Evolutionary conservation across 2,797 vertebrate genomes (phyloP).

Genomic region (Coregonus ussuriensis): DNA sequence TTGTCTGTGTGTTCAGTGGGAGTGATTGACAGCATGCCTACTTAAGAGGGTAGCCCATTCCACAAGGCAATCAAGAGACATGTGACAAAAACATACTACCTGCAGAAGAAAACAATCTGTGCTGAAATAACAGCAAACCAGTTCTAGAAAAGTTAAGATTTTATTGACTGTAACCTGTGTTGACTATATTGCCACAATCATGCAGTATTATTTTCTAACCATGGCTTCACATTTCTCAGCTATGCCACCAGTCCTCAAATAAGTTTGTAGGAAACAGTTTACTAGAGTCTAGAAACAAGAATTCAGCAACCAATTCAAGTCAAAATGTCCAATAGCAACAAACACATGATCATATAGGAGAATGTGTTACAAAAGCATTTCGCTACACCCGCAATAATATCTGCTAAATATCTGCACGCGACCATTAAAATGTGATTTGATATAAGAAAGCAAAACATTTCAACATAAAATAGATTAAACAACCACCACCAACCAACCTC

Average conservation of each 20-base stretch:
- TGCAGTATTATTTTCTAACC: not conserved
- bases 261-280: not conserved
- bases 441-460: not conserved
- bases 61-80: slow-evolving; percentile 37
- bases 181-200: not conserved
- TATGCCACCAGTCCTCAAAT: too few relatives aligned
- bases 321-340: not conserved
- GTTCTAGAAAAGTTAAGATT: not conserved
- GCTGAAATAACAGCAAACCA: slow-evolving; percentile 28
- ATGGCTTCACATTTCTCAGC: too few relatives aligned
- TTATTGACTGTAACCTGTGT: not conserved
- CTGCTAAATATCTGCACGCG: too few relatives aligned
- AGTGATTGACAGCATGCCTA: slow-evolving; percentile 49
- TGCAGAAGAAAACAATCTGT: slow-evolving; percentile 40
- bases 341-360: not conserved
- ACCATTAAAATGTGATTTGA: not conserved
- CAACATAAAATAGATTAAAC: not conserved
- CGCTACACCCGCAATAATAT: too few relatives aligned
- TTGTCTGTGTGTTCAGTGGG: slow-evolving; percentile 26
- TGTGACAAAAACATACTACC: slow-evolving; percentile 38
- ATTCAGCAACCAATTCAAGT: not conserved
- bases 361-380: too few relatives aligned
- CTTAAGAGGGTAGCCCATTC: slow-evolving; percentile 36
- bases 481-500: too few relatives aligned
- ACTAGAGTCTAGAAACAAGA: not conserved